phyloP scores from a whole-genome alignment of 2,113 vertebrate genomes.

The Tor tambroides region DNA sequence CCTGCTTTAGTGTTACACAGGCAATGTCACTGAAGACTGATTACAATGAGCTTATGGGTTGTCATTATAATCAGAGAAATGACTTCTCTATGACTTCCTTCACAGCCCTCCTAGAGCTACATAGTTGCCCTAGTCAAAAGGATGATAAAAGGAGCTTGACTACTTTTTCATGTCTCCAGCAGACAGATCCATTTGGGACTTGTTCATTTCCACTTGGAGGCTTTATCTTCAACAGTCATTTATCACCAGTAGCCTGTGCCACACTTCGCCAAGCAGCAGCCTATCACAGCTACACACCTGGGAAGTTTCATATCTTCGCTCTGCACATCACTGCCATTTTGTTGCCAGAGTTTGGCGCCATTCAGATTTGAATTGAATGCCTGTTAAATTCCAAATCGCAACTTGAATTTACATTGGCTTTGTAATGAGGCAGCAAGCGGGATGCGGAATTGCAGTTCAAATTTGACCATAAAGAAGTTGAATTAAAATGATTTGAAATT shows the following conservation, averaged over 20 bases:
- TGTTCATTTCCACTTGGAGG: constrained; percentile 6
- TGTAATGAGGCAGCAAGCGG: not conserved
- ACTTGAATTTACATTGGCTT: not conserved
- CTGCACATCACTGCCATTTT: not conserved
- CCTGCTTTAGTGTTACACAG: not conserved
- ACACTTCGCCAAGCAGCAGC: constrained; percentile 12
- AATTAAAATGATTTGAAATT: not conserved
- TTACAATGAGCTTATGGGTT: constrained; percentile 1
- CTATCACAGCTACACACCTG: constrained; percentile 13
- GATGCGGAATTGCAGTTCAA: not conserved
- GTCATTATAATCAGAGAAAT: constrained; percentile 40
- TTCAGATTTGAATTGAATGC: not conserved
- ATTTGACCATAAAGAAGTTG: not conserved
- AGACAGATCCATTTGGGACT: constrained; percentile 15
- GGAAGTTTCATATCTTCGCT: not conserved
- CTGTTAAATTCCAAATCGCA: not conserved
- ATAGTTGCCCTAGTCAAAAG: not conserved
- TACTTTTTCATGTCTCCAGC: constrained; percentile 3
- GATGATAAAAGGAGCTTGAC: not conserved
- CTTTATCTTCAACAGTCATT: constrained; percentile 21
- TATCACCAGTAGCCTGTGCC: not conserved
- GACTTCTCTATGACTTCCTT: not conserved
- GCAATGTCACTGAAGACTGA: constrained; percentile 9
- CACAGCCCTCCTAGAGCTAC: not conserved
- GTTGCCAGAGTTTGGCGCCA: not conserved